Percentiles rank a stretch among this genome's conserved stretches.
These are phyloP conservation scores for Asarcornis scutulata DNA, from an alignment of 2,113 vertebrate genomes.

Conservation along the genomic window DNA sequence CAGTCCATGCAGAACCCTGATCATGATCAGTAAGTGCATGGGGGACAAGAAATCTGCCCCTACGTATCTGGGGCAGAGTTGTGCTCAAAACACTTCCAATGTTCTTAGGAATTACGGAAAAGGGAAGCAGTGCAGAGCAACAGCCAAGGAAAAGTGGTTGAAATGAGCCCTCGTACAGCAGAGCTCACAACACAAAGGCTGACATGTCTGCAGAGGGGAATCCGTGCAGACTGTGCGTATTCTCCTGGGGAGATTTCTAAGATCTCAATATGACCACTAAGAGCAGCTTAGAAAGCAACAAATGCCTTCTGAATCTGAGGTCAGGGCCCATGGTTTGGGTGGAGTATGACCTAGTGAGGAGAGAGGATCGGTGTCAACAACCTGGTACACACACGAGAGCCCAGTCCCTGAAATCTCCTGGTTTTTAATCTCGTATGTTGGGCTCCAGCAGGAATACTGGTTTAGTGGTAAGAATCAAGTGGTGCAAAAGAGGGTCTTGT, in stretches of 20 bases:
- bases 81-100: accelerated
- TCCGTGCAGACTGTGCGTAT: accelerated
- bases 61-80: background rate
- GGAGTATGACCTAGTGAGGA: background rate
- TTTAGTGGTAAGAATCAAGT: accelerated
- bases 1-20: background rate
- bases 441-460: accelerated
- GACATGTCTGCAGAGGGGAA: background rate
- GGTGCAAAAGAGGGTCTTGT: background rate
- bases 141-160: background rate
- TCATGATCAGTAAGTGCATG: accelerated
- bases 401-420: background rate
- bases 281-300: background rate
- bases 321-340: accelerated
- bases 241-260: background rate
- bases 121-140: background rate
- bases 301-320: background rate
- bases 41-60: background rate
- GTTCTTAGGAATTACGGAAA: background rate
- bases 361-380: accelerated
- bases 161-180: background rate
- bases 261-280: background rate
- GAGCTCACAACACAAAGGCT: background rate
- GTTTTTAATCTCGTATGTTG: too few species aligned
- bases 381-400: accelerated